These are phyloP conservation scores for Notodonta dromedarius DNA, from an alignment of 2,888 invertebrate species.

Conservation along the genomic window DNA sequence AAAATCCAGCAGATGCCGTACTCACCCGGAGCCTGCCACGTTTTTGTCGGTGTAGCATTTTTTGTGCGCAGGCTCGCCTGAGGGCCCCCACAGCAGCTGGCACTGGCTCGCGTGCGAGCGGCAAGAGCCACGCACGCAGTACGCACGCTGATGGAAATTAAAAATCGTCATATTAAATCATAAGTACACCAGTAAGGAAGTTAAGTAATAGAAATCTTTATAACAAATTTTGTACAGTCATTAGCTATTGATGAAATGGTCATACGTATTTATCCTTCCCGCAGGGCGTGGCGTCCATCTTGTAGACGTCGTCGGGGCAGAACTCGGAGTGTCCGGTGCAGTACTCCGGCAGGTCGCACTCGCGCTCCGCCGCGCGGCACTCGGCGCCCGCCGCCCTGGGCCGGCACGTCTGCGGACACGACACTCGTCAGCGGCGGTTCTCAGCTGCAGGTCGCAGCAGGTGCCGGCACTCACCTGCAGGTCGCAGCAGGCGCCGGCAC, in stretches of 20 bases:
- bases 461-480: constrained; percentile 56
- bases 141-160: constrained; percentile 84
- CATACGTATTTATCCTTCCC: constrained; percentile 82
- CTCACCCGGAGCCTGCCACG: neutral
- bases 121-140: constrained; percentile 95
- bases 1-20: neutral
- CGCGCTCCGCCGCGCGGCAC: constrained; percentile 92
- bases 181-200: too few relatives aligned
- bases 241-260: neutral
- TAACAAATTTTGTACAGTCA: too few relatives aligned
- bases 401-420: constrained; percentile 86
- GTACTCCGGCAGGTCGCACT: constrained; percentile 97
- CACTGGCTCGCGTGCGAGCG: constrained; percentile 96
- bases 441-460: neutral
- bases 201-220: too few relatives aligned
- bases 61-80: neutral
- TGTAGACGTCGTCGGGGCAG: constrained; percentile 95
- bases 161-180: neutral
- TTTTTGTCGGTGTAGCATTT: neutral
- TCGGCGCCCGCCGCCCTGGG: constrained; percentile 89
- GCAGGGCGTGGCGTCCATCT: constrained; percentile 94
- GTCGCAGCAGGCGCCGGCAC: constrained; percentile 91
- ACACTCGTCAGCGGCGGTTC: neutral
- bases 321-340: constrained; percentile 97
- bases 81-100: constrained; percentile 92